Evolutionary conservation across 2,113 vertebrate genomes (phyloP).

Genomic region (Panthera leo): DNA sequence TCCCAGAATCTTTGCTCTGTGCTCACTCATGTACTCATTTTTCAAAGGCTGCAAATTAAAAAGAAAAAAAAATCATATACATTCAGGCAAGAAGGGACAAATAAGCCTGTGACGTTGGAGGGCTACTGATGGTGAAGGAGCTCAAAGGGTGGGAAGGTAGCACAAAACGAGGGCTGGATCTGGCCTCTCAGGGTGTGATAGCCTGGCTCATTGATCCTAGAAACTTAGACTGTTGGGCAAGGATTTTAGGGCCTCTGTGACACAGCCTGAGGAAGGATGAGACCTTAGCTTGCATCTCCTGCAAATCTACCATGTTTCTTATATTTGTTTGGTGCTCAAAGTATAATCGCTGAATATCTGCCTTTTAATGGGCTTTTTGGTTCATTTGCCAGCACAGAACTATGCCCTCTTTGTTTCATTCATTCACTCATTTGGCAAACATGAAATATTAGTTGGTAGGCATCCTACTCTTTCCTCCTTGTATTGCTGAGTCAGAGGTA

Average conservation of each 20-base stretch:
- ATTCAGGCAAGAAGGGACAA: constrained; percentile 8
- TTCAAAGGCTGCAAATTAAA: background rate
- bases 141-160: background rate
- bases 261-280: background rate
- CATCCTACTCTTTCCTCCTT: background rate
- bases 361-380: background rate
- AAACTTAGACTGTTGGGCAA: background rate
- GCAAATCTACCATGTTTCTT: background rate
- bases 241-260: background rate
- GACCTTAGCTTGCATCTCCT: background rate
- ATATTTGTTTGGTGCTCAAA: background rate
- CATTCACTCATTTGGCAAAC: background rate
- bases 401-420: constrained; percentile 29
- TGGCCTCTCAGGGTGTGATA: background rate
- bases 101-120: background rate
- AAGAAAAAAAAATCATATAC: background rate
- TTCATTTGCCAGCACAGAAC: background rate
- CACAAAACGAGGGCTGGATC: background rate
- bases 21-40: background rate
- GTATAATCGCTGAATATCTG: background rate
- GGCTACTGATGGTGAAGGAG: background rate
- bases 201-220: background rate
- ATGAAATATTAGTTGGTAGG: background rate
- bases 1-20: background rate
- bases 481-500: background rate